Evolutionary conservation across 2,888 invertebrate genomes (phyloP), one percentile per base, ranked within the genome.

Genomic region (Caradrina kadenii): DNA sequence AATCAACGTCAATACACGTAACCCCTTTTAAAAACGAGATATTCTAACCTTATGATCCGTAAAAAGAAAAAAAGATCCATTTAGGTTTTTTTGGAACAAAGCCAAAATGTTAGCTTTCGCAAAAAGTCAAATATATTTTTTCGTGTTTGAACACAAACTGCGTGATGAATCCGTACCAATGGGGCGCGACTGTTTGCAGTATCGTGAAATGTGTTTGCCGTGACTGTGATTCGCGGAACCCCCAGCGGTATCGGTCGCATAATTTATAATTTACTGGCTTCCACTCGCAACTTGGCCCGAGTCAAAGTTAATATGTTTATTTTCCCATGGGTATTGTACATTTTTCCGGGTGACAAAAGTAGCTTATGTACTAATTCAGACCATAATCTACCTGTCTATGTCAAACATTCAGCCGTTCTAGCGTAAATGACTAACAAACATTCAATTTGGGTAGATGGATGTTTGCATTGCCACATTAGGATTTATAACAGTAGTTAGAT

Each of bases 41-140:
- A 62, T 26, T 49, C n/a, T 1, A 62, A 39, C 58, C 49, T 70
- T 73, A 67, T 80, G 72, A 70, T 58, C 62, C 69, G 66, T 70
- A 64, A 64, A 77, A 81, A 78, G 70, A 67, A 55, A 69, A 75
- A 70, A 60, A 62, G 68, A n/a, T 15, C 64, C 49, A 63, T 81
- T 74, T 61, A 48, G 64, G 48, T 62, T 63, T 82, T 80, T 39
- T 13, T 80, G 78, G 80, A 62, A 61, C 72, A 63, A 58, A 56
- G 70, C 81, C 78, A 82, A 79, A 73, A 69, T 39, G 55, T 62
- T 67, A 49, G 62, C 55, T 64, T 60, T 56, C 15, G 19, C 35
- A 76, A 63, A 65, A 60, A 31, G 42, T 35, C 35, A 0, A 50
- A 49, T 63, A 52, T 60, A 17, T 65, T 68, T 76, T 61, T 63